Percentiles rank a stretch among this genome's conserved stretches.
Evolutionary conservation across 2,888 invertebrate species (phyloP).

Genomic region (Boloria euphrosyne): DNA sequence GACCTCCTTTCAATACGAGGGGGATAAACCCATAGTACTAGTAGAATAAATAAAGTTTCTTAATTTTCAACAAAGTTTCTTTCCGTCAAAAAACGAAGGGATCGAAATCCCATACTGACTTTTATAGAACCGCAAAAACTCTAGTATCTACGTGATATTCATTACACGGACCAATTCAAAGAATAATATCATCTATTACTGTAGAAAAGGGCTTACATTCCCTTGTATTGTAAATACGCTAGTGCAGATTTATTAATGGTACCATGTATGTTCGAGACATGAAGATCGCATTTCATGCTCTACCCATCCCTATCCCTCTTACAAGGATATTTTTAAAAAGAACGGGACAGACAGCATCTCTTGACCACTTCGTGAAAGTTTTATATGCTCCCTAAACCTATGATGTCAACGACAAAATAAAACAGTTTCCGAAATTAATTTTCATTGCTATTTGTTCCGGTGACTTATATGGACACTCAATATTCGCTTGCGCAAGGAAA

Average conservation of each 20-base stretch:
- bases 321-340: background rate
- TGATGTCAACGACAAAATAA: constrained; percentile 5
- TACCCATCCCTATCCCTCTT: constrained; percentile 25
- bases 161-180: constrained; percentile 25
- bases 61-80: background rate
- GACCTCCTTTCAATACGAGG: too few relatives aligned
- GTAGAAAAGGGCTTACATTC: constrained; percentile 7
- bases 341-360: constrained; percentile 15
- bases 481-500: too few relatives aligned
- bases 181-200: constrained; percentile 12
- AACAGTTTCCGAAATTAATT: constrained; percentile 14
- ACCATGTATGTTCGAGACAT: constrained; percentile 38
- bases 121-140: constrained; percentile 37
- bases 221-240: constrained; percentile 24
- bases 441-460: constrained; percentile 9
- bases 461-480: background rate
- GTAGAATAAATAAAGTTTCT: background rate
- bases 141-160: constrained; percentile 35
- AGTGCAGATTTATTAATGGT: constrained; percentile 43
- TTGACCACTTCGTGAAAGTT: background rate
- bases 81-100: constrained; percentile 10
- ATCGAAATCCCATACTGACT: constrained; percentile 21
- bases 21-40: too few relatives aligned
- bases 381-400: constrained; percentile 4
- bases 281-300: constrained; percentile 34